Evolutionary conservation across 2,797 vertebrate species (phyloP).

Genomic region (Lithobates pipiens): DNA sequence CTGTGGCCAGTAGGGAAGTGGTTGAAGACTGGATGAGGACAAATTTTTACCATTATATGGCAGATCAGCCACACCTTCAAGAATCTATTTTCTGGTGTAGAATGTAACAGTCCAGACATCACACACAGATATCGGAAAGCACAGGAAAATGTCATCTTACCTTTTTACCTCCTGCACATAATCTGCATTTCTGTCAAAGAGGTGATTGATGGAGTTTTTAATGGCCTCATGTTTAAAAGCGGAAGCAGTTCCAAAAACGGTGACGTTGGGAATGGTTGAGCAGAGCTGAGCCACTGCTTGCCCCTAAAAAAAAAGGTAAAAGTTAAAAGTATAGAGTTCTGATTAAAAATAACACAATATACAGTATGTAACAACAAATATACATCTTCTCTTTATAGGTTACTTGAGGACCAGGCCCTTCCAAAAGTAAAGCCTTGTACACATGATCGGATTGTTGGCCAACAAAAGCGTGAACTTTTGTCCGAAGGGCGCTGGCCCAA

Average conservation of each 20-base stretch:
- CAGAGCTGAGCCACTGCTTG: slow-evolving; percentile 98
- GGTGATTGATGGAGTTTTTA: slow-evolving; percentile 92
- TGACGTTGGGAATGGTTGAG: slow-evolving; percentile 90
- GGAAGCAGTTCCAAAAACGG: slow-evolving; percentile 94
- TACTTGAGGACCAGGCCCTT: too few species aligned
- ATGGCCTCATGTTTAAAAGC: slow-evolving; percentile 96
- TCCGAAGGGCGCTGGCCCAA: too few species aligned
- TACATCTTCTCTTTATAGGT: too few species aligned
- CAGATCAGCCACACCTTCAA: too few species aligned
- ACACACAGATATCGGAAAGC: neutral
- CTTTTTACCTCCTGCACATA: slow-evolving; percentile 97
- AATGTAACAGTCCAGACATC: neutral
- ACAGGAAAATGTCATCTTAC: slow-evolving; percentile 75
- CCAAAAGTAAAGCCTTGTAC: too few species aligned
- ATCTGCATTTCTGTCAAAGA: slow-evolving; percentile 94
- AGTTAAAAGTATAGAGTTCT: neutral
- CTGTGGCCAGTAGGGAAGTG: too few species aligned
- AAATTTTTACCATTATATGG: too few species aligned
- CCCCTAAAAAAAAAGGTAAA: slow-evolving; percentile 82
- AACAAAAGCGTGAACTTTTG: too few species aligned
- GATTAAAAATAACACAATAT: too few species aligned
- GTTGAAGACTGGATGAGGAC: too few species aligned
- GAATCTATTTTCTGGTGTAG: neutral
- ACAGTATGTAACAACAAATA: too few species aligned
- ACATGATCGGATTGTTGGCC: too few species aligned